These are phyloP conservation scores for Berghia stephanieae DNA, from an alignment of 1,140 invertebrate species.

Conservation along the genomic window DNA sequence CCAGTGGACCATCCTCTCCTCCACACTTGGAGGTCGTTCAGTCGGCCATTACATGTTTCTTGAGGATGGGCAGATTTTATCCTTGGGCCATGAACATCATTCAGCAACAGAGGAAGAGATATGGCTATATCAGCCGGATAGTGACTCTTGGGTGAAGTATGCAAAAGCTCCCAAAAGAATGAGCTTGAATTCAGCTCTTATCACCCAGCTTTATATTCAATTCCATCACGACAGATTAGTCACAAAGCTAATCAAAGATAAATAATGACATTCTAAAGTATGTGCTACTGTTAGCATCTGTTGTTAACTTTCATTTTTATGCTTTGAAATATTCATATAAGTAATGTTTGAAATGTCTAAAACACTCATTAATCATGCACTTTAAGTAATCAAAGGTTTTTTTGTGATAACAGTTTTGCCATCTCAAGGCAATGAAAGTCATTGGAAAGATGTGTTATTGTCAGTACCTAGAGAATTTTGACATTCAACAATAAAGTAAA, in stretches of 20 bases:
- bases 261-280: no score
- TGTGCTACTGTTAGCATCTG: no score
- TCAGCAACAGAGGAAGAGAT: slow-evolving; percentile 64
- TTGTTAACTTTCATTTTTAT: no score
- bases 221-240: slow-evolving; percentile 62
- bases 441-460: no score
- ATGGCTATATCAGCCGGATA: slow-evolving; percentile 57
- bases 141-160: slow-evolving; percentile 57
- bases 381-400: no score
- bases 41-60: slow-evolving; percentile 62
- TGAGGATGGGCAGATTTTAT: slow-evolving; percentile 55
- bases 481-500: no score
- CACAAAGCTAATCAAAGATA: slow-evolving; percentile 54
- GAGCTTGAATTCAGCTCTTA: slow-evolving; percentile 58
- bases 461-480: no score
- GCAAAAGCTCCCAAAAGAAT: slow-evolving; percentile 60
- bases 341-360: no score
- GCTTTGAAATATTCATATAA: no score
- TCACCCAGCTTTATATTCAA: slow-evolving; percentile 57
- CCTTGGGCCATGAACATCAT: slow-evolving; percentile 62
- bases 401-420: no score
- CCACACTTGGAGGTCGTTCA: slow-evolving; percentile 62
- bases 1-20: slow-evolving; percentile 63
- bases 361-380: no score
- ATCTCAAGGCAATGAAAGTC: no score